A percentile compares a stretch with the other conserved stretches of the same genome.
phyloP scores from a whole-genome alignment of 2,113 vertebrate genomes.

The Mus pahari region DNA sequence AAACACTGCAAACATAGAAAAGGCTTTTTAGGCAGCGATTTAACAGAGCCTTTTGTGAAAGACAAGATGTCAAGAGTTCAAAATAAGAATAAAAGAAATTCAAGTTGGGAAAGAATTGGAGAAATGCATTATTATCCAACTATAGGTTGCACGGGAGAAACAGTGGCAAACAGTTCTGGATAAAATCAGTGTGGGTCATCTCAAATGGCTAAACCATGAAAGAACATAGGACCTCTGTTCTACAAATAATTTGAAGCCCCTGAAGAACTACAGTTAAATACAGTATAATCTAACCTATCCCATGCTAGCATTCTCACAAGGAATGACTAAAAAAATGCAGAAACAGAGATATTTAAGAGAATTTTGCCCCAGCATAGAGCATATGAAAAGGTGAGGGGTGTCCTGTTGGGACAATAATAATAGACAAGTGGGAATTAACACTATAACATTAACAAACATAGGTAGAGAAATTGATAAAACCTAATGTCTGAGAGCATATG shows the following conservation, averaged over 20 bases:
- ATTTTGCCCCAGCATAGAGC: neutral
- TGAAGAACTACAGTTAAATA: neutral
- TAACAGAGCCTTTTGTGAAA: constrained; percentile 14
- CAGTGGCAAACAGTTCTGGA: neutral
- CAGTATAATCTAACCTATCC: neutral
- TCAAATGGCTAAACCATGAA: neutral
- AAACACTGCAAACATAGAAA: neutral
- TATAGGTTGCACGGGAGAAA: neutral
- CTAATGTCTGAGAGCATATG: neutral
- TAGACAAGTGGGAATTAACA: neutral
- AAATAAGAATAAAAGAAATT: neutral
- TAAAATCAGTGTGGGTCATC: neutral
- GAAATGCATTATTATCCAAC: neutral
- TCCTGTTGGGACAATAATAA: neutral
- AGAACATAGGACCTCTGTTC: neutral
- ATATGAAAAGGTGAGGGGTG: neutral
- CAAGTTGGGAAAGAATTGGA: neutral
- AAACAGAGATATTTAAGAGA: neutral
- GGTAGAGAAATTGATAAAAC: neutral
- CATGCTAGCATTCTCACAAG: neutral
- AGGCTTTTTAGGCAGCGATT: neutral
- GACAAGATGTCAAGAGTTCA: neutral
- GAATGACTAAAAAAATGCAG: neutral
- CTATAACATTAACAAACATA: neutral
- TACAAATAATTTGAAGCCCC: neutral